Evolutionary conservation across 2,797 vertebrate genomes (phyloP).

Genomic region (Rhynchonycteris naso): DNA sequence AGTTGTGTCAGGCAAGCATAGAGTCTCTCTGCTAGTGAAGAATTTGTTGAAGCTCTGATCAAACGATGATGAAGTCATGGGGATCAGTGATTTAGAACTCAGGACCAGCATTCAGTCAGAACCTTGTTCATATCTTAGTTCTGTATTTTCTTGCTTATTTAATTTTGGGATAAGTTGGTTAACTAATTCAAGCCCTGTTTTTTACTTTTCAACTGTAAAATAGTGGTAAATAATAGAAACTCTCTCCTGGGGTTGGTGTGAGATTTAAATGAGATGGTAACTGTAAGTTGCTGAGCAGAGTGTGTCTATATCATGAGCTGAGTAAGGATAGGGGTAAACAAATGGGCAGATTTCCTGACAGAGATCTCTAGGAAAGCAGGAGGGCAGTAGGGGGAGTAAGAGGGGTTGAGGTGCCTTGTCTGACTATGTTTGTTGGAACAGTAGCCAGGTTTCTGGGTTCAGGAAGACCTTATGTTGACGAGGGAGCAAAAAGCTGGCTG

Average conservation of each 20-base stretch:
- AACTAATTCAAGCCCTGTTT: neutral
- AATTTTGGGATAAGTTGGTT: neutral
- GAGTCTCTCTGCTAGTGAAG: too few species aligned
- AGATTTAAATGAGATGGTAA: neutral
- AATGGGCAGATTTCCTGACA: neutral
- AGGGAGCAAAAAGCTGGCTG: neutral
- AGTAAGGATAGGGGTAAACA: too few species aligned
- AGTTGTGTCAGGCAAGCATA: neutral
- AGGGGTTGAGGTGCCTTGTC: neutral
- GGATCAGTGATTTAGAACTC: neutral
- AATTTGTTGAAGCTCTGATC: neutral
- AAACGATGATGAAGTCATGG: neutral
- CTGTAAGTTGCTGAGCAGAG: neutral
- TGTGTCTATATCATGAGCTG: neutral
- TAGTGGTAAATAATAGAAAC: neutral
- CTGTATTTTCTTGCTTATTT: neutral
- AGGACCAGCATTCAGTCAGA: neutral
- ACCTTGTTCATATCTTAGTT: neutral
- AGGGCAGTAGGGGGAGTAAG: rapidly evolving
- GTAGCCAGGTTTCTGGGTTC: neutral
- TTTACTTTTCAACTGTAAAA: neutral
- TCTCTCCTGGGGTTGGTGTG: neutral
- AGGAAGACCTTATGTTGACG: neutral
- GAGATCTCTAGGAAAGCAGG: neutral
- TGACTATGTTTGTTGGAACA: neutral